Base-by-base conservation (phyloP, 2,797 vertebrate genomes). In the Alectoris magna region DNA sequence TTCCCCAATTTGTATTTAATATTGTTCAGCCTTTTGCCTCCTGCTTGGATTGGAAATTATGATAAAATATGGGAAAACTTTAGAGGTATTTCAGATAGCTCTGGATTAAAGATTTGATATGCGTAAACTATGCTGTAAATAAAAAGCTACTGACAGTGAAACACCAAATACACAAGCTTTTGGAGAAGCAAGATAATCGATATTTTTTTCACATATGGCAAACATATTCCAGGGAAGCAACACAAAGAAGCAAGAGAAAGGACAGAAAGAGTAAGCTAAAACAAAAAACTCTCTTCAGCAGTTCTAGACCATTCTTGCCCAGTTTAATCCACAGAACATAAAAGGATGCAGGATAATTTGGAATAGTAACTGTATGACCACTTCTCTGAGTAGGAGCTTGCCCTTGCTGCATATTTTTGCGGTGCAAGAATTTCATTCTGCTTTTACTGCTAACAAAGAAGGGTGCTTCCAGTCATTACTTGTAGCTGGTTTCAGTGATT, bases 161-260 rank as follows among this genome's bases (percentile, higher is more conserved):
- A 88, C 21, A 86, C 48, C 53, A 92, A 71, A 81, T 15, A 49
- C 63, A 91, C 24, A 44, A 59, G 51, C 36, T 66, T 95, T 96
- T 90, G 2, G 27, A 96, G 84, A 96, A 90, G 76, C 51, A 38
- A 85, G 66, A 48, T 36, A 75, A 74, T 82, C 74, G 74, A 66
- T 76, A 68, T 87, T 90, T 95, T 75, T 75, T 39, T 63, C 93
- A 96, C 91, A 95, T 94, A 87, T 96, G 94, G 94, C 81, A 92
- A 97, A 94, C 94, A 96, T 87, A 96, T 90, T 96, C 74, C 79
- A 94, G 95, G 84, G 83, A 85, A 96, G 69, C 49, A 94, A 93
- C 49, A 82, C 46, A 94, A 94, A 96, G 73, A 76, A 94, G 86
- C 80, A 88, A 88, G 79, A 86, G 90, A 88, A 86, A 93, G 38